Percentiles rank a stretch among this genome's conserved stretches.
phyloP scores from a whole-genome alignment of 2,888 invertebrate genomes.

The Acleris holmiana region DNA sequence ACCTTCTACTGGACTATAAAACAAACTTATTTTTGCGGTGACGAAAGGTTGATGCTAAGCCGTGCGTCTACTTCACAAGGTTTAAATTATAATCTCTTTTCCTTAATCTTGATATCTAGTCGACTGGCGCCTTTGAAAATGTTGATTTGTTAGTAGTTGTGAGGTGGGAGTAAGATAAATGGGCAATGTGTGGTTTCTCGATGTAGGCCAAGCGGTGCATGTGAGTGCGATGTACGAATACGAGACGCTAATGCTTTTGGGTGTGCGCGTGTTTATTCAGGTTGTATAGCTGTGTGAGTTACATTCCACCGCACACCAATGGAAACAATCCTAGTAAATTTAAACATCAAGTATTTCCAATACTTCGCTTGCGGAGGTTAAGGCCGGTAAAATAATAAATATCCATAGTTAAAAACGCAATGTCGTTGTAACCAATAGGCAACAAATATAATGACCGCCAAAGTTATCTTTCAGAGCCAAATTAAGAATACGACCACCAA shows the following conservation, averaged over 20 bases:
- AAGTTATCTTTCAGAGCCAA: no score
- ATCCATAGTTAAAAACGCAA: no score
- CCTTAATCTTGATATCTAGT: conserved; percentile 16
- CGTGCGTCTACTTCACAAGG: conserved; percentile 17
- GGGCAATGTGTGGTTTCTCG: conserved; percentile 12
- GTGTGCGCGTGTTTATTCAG: conserved; percentile 20
- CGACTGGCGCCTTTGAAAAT: conserved; percentile 18
- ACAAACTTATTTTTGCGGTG: conserved; percentile 18
- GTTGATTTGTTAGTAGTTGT: conserved; percentile 8
- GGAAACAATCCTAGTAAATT: conserved; percentile 18
- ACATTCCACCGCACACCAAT: conserved; percentile 32
- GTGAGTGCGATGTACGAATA: conserved; percentile 32
- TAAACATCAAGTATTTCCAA: conserved; percentile 7
- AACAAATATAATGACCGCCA: no score
- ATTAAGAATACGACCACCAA: no score
- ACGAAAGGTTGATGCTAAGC: conserved; percentile 5
- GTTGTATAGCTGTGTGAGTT: conserved; percentile 15
- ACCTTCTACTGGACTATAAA: conserved; percentile 22
- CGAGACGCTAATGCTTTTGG: conserved; percentile 20
- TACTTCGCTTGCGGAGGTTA: background rate
- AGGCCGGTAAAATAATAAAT: background rate
- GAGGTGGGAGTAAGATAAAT: conserved; percentile 30
- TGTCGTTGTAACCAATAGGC: no score
- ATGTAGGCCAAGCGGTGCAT: conserved; percentile 12
- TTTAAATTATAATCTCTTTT: conserved; percentile 14